Evolutionary conservation across 2,797 vertebrate species (phyloP).

Genomic region (Sardinella longiceps): DNA sequence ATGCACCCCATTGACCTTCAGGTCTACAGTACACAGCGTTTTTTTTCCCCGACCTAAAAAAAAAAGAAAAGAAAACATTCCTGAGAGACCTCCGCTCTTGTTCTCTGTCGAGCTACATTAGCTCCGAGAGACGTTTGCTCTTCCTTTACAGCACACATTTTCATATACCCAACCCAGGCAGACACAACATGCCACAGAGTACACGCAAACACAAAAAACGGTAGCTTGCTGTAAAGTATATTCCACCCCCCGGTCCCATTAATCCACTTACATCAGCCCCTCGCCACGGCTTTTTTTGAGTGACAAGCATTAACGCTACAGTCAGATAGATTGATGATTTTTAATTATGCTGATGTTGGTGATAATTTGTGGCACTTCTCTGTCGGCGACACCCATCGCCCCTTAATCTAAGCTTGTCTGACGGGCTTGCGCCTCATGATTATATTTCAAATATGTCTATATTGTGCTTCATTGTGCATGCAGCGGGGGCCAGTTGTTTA

Average conservation of each 20-base stretch:
- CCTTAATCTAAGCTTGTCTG: constrained; percentile 33
- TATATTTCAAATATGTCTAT: constrained; percentile 29
- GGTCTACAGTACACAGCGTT: constrained; percentile 39
- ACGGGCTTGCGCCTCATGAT: constrained; percentile 30
- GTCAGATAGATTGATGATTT: constrained; percentile 54
- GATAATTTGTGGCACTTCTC: constrained; percentile 47
- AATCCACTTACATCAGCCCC: constrained; percentile 44
- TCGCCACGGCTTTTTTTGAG: constrained; percentile 25
- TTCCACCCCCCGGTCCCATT: constrained; percentile 14
- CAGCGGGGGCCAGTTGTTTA: constrained; percentile 39
- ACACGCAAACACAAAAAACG: not conserved
- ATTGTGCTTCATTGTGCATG: constrained; percentile 44
- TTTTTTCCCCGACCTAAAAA: constrained; percentile 48
- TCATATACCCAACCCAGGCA: no score
- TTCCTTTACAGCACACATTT: not conserved
- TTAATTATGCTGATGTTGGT: constrained; percentile 56
- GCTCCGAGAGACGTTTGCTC: not conserved
- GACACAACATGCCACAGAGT: not conserved
- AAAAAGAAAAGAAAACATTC: no score
- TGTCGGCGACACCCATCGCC: constrained; percentile 26
- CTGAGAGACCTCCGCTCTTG: constrained; percentile 47
- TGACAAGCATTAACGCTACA: constrained; percentile 51
- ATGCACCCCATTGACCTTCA: constrained; percentile 71
- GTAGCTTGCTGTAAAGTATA: not conserved
- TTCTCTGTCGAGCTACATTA: not conserved